A percentile compares a stretch with the other conserved stretches of the same genome.
Conservation (phyloP, 2,113 vertebrate genomes). For the Scortum barcoo region DNA sequence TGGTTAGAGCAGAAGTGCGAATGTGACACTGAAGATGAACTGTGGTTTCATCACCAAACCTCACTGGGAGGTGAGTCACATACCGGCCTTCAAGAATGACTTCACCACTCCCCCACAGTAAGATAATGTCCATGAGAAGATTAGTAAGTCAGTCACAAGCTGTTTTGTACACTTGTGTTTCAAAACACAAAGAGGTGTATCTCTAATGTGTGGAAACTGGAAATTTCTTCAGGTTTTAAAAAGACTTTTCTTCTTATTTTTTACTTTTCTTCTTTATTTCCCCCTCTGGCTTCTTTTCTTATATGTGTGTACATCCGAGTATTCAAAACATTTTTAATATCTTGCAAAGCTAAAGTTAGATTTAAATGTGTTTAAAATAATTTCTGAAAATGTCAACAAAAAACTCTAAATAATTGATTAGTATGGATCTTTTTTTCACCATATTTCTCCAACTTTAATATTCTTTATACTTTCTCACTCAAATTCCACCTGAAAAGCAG, state of each 20-base stretch:
- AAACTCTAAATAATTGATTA: background rate
- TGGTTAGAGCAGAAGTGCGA: constrained; percentile 30
- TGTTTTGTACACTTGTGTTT: background rate
- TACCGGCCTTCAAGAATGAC: background rate
- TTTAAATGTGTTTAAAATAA: background rate
- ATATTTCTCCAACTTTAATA: constrained; percentile 2
- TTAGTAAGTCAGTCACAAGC: background rate
- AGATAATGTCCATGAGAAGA: background rate
- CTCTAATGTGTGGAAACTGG: background rate
- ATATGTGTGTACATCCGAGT: background rate
- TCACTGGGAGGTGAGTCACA: constrained; percentile 41
- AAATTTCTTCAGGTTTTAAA: background rate
- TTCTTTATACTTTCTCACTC: constrained; percentile 1
- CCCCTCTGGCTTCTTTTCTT: background rate
- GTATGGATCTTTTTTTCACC: background rate
- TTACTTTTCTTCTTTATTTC: background rate
- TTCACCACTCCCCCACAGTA: background rate
- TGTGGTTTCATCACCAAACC: constrained; percentile 17
- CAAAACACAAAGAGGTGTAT: background rate
- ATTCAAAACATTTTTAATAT: background rate
- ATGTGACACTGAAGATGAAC: constrained; percentile 44
- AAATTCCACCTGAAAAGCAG: constrained; percentile 14
- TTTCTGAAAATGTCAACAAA: constrained; percentile 1
- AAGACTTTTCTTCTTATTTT: background rate
- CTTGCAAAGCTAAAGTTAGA: background rate